These are phyloP conservation scores for Agriotes lineatus DNA, from an alignment of 2,888 invertebrate genomes.

Conservation along the genomic window DNA sequence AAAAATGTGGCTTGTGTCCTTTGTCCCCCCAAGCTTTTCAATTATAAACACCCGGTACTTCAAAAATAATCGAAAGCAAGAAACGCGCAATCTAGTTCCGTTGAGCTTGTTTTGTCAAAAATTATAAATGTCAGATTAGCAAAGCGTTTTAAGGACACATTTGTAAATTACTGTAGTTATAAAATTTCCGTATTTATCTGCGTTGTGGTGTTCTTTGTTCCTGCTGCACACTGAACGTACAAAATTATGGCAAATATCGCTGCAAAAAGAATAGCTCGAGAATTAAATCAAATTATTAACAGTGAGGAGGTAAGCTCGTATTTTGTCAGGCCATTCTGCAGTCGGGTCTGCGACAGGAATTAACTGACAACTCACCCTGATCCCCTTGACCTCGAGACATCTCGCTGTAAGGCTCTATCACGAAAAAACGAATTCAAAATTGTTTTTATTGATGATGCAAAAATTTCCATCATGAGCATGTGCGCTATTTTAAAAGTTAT, in stretches of 20 bases:
- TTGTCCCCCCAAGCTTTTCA: too few species aligned
- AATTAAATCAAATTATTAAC: slow-evolving; percentile 98
- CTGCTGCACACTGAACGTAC: too few species aligned
- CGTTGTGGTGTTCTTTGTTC: slow-evolving; percentile 45
- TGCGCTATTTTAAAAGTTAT: too few species aligned
- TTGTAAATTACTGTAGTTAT: too few species aligned
- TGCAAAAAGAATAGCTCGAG: slow-evolving; percentile 94
- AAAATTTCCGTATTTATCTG: slow-evolving; percentile 1
- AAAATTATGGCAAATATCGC: too few species aligned
- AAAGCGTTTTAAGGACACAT: slow-evolving; percentile 38
- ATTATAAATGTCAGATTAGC: slow-evolving; percentile 48
- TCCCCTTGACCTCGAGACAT: slow-evolving; percentile 48
- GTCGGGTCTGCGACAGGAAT: slow-evolving; percentile 6
- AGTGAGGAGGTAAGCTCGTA: slow-evolving; percentile 90
- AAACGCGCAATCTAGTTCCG: too few species aligned
- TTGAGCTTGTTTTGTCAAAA: slow-evolving; percentile 49
- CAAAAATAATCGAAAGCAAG: too few species aligned
- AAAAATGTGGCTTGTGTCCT: too few species aligned
- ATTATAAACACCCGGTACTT: too few species aligned
- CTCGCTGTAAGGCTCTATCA: slow-evolving; percentile 41
- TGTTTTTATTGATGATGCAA: too few species aligned
- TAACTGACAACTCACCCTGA: slow-evolving; percentile 43
- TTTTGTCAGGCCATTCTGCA: slow-evolving; percentile 27
- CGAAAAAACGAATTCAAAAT: slow-evolving; percentile 30
- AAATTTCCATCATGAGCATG: too few species aligned